Conservation (phyloP, 2,888 invertebrate genomes). For the Heliconius cydno region DNA sequence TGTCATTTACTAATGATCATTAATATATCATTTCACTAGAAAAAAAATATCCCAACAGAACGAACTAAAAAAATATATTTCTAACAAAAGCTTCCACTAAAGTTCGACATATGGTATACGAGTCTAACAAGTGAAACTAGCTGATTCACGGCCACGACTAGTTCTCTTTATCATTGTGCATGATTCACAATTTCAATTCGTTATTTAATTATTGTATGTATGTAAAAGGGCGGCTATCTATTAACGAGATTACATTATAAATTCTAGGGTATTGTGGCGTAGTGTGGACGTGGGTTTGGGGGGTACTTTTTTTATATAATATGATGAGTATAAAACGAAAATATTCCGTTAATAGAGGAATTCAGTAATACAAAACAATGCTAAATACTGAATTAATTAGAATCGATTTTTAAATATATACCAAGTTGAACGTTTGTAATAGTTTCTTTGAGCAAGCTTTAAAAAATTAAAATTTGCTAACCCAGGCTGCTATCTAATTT, state of each 20-base stretch:
- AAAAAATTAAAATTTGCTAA: neutral
- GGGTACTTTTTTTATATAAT: too few relatives aligned
- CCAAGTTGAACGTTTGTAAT: neutral
- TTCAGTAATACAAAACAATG: too few relatives aligned
- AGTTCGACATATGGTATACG: slow-evolving; percentile 12
- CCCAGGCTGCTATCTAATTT: neutral
- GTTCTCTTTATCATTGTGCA: slow-evolving; percentile 26
- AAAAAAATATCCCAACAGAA: neutral
- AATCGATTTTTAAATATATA: neutral
- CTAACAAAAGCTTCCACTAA: slow-evolving; percentile 12
- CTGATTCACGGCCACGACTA: slow-evolving; percentile 32
- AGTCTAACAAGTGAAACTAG: slow-evolving; percentile 15
- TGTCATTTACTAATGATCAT: slow-evolving; percentile 11
- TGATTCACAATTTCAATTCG: slow-evolving; percentile 41
- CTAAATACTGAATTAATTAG: too few relatives aligned
- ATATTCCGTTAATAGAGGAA: too few relatives aligned
- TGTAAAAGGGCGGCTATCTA: slow-evolving; percentile 37
- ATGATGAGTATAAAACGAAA: too few relatives aligned
- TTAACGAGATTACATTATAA: slow-evolving; percentile 30
- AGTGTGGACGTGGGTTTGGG: neutral
- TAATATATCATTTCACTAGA: neutral
- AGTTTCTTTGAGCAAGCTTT: neutral
- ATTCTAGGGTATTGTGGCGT: neutral
- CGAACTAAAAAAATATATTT: neutral
- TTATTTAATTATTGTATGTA: slow-evolving; percentile 43